Conservation (phyloP, 2,797 vertebrate genomes). For the Microcaecilia unicolor region DNA sequence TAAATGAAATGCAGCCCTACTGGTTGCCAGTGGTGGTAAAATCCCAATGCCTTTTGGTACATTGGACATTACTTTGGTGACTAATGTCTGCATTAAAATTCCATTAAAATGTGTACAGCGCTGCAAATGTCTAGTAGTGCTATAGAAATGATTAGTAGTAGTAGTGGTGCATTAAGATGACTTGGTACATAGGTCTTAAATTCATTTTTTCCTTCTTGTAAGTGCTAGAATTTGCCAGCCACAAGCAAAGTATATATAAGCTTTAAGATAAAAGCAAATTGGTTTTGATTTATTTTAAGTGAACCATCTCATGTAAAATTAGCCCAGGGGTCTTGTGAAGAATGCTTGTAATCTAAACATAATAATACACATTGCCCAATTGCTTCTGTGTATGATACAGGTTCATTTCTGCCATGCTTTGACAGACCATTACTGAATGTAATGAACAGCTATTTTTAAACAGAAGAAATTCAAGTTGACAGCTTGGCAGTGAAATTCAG, state of each 20-base stretch:
- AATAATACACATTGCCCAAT: constrained; percentile 75
- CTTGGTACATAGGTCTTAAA: too few species aligned
- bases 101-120: too few species aligned
- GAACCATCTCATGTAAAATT: constrained; percentile 84
- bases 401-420: constrained; percentile 65
- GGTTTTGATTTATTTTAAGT: constrained; percentile 66
- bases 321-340: constrained; percentile 63
- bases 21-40: too few species aligned
- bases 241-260: constrained; percentile 33
- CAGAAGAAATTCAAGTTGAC: constrained; percentile 68
- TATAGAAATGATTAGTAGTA: too few species aligned
- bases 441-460: constrained; percentile 75
- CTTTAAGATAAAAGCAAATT: constrained; percentile 47
- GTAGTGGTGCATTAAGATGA: too few species aligned
- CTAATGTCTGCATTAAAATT: too few species aligned
- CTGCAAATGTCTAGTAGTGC: too few species aligned
- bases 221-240: too few species aligned
- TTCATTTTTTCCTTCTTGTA: too few species aligned
- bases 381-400: constrained; percentile 73
- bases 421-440: constrained; percentile 72
- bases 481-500: constrained; percentile 67
- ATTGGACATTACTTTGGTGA: too few species aligned
- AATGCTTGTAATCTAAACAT: constrained; percentile 68
- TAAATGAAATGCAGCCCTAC: too few species aligned
- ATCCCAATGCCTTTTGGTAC: too few species aligned